These are phyloP conservation scores for Saturnia japonica DNA, from an alignment of 2,888 invertebrate genomes.

Conservation along the genomic window DNA sequence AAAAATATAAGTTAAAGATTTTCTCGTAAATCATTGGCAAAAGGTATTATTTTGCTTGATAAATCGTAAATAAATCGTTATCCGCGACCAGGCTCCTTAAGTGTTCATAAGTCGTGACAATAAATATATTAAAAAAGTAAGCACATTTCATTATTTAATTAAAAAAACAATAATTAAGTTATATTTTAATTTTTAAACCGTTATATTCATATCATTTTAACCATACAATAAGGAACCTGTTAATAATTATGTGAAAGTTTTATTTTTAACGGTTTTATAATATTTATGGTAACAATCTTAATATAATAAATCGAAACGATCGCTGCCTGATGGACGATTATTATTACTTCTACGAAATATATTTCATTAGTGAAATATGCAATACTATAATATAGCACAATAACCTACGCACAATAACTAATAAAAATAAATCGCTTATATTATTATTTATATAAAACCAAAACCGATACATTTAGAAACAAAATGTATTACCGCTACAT, in stretches of 20 bases:
- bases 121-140: background rate
- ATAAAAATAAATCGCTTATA: slow-evolving; percentile 22
- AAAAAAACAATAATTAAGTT: background rate
- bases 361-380: slow-evolving; percentile 28
- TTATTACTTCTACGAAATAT: background rate
- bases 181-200: background rate
- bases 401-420: slow-evolving; percentile 32
- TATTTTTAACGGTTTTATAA: background rate
- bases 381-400: slow-evolving; percentile 21
- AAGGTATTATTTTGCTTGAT: background rate
- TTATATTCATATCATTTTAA: background rate
- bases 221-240: background rate
- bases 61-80: slow-evolving; percentile 1
- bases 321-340: background rate
- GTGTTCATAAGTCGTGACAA: slow-evolving; percentile 10
- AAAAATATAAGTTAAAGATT: background rate
- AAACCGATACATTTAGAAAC: background rate
- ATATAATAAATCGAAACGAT: background rate
- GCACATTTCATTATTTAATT: background rate
- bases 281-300: background rate
- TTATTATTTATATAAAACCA: slow-evolving; percentile 13
- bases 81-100: slow-evolving; percentile 6
- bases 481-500: background rate
- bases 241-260: background rate
- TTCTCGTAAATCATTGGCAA: background rate